Evolutionary conservation across 2,888 invertebrate species (phyloP), one percentile per base, ranked within the genome.

Genomic region (Pandemis cinnamomeana): DNA sequence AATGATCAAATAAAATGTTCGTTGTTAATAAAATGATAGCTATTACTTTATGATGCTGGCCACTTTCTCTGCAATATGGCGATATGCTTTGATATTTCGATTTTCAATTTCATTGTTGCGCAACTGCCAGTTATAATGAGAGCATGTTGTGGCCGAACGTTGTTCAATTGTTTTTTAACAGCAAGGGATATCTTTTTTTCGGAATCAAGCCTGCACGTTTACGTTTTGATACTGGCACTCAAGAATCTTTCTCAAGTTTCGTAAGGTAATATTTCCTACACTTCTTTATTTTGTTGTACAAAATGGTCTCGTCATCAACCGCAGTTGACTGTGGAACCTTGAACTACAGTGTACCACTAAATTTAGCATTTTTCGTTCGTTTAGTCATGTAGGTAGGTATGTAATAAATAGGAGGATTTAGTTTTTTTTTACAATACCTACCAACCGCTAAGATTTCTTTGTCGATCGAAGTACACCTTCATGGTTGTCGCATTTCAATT

Each of bases 51-150:
- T 63, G 58, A 72, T 62, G 48, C 69, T 46, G 71, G 66, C 70
- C 70, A 53, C 74, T 74, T 74, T 74, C 74, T 74, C 74, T 53
- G 70, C 66, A 73, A 74, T 71, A 74, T 74, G 71, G 74, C 74
- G 71, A 71, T 74, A 74, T 74, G 74, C 71, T 74, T 74, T 71
- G 71, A 74, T 74, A 74, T 74, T 74, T 74, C 74, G 74, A 74
- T 74, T 74, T 74, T 74, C 74, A 74, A 74, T 74, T 71, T 70
- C 71, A 74, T 74, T 74, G 74, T 74, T 74, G 61, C 74, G 71
- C 36, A 70, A 74, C 70, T 70, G 60, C n/a, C 73, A 48, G 42
- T 70, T 53, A 61, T 71, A 74, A 74, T 74, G 67, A 70, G 73
- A 70, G 60, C 64, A 73, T 66, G 60, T 69, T 70, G 66, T 53